A percentile compares a stretch with the other conserved stretches of the same genome.
phyloP scores from a whole-genome alignment of 2,797 vertebrate genomes.

The Leptoclinus maculatus region DNA sequence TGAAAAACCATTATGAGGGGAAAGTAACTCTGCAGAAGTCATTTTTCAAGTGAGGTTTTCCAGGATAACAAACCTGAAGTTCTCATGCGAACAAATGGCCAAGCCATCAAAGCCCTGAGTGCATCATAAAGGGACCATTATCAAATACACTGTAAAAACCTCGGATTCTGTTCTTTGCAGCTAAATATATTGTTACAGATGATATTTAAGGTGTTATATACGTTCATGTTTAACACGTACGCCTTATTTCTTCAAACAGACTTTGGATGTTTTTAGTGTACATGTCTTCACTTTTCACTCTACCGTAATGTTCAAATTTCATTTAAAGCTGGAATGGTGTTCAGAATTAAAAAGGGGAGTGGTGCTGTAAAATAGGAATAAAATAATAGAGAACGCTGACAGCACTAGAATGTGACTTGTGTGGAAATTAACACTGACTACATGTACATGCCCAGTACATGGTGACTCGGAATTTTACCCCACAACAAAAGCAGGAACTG shows the following conservation, averaged over 20 bases:
- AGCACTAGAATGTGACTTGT: slow-evolving; percentile 25
- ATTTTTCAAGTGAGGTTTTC: slow-evolving; percentile 78
- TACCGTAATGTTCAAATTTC: slow-evolving; percentile 25
- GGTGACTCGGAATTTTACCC: slow-evolving; percentile 35
- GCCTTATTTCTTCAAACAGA: slow-evolving; percentile 8
- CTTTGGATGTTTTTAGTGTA: slow-evolving; percentile 20
- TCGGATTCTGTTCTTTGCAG: slow-evolving; percentile 35
- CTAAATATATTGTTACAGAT: slow-evolving; percentile 22
- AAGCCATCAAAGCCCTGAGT: slow-evolving; percentile 61
- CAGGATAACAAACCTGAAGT: slow-evolving; percentile 73
- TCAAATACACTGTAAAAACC: slow-evolving; percentile 52
- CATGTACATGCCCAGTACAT: slow-evolving; percentile 27
- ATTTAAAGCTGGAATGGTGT: slow-evolving; percentile 11
- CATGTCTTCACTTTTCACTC: slow-evolving; percentile 36
- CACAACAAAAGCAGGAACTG: slow-evolving; percentile 71
- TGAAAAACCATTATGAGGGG: slow-evolving; percentile 71
- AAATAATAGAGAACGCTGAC: slow-evolving; percentile 43
- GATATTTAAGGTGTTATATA: slow-evolving; percentile 21
- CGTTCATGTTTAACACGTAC: slow-evolving; percentile 33
- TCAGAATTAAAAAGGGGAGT: slow-evolving; percentile 30
- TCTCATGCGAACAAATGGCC: slow-evolving; percentile 68
- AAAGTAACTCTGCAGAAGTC: slow-evolving; percentile 73
- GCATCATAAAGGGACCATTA: slow-evolving; percentile 65
- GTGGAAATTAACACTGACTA: slow-evolving; percentile 41
- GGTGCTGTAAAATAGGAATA: slow-evolving; percentile 40